Base-by-base conservation (phyloP, 1,140 invertebrate species). In the Trachymyrmex cornetzi region DNA sequence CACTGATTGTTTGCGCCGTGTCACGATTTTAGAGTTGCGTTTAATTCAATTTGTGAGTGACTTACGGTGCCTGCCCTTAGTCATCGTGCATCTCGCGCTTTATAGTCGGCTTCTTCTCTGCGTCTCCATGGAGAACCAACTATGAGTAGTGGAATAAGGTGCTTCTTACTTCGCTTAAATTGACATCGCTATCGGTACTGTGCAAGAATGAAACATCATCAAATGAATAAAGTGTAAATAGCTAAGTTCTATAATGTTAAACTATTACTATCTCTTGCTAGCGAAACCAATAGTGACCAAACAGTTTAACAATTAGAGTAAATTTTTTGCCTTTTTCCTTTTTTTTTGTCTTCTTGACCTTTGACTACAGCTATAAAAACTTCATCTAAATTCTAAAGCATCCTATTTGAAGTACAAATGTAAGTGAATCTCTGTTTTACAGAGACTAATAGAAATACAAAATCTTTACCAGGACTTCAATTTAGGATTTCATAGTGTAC, bases 21-120 rank as follows among this genome's bases (percentile, higher is more conserved):
- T 91, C 90, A 90, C 79, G 90, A 74, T 91, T 90, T 90, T 82
- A 82, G 89, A 84, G 67, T 91, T 71, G 89, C 82, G 74, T 90
- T 91, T 91, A 90, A 91, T 91, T 91, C 89, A 91, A 91, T 91
- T 91, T 91, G 84, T 79, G 89, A 88, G 89, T 77, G 90, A 90
- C 89, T 91, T 91, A 91, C 89, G 88, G 71, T 88, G 87, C 50
- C 87, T 80, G 79, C 74, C 82, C 87, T 91, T 88, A 90, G 87
- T 90, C 89, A 91, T 90, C 89, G 89, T 53, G 74, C 61, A 67
- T 81, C 64, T 71, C 86, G 50, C 74, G 82, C 71, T 63, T 85
- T 81, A 48, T 24, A 88, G 59, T 57, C 89, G 74, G 59, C 66
- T 82, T 86, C 82, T 90, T 79, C 77, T 80, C 66, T 24, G 22